Evolutionary conservation across 2,113 vertebrate genomes (phyloP), one percentile per base, ranked within the genome.

Genomic region (Brachypteracias leptosomus): DNA sequence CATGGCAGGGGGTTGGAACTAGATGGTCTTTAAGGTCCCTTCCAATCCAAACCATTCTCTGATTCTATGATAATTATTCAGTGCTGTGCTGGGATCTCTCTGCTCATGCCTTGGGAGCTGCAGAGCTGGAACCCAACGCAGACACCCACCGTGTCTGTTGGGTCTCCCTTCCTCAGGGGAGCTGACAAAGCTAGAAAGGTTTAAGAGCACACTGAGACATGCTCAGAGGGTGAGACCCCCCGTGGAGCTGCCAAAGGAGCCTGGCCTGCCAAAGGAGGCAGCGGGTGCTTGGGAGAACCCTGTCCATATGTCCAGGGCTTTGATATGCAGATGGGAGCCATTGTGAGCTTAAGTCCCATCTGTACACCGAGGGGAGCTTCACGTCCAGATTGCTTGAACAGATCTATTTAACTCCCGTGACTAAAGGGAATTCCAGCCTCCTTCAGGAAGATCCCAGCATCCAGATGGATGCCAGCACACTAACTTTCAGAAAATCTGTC

Each of bases 401-500:
- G 77, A 75, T 94, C 91, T 79, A 87, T 95, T 94, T 88, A 90
- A 86, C 33, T 71, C 63, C 91, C 18, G 2, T 67, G 85, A 93
- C 94, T 88, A 81, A 94, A 94, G 85, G 79, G 59, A 93, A 90
- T 95, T 91, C 82, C 85, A 94, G 75, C 4, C 85, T 85, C n/a
- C n/a, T n/a, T n/a, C 67, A 31, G 22, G 35, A 94, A n/a, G 84
- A 89, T 91, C 44, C 0, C 0, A 76, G 78, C 54, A 88, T n/a
- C 87, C 95, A 93, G 88, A 94, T 46, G 71, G 87, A 96, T 96
- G 94, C 95, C 94, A 91, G 66, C 84, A 96, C 91, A 95, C 8
- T 2, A 72, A 80, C 40, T 70, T 16, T 44, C 44, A 61, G 38
- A 92, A 82, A 77, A 90, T 54, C 89, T 89, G 86, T 63, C 47